Percentiles rank a stretch among this genome's conserved stretches.
These are phyloP conservation scores for Rhinichthys osculus DNA, from an alignment of 2,797 vertebrate species.

Conservation along the genomic window DNA sequence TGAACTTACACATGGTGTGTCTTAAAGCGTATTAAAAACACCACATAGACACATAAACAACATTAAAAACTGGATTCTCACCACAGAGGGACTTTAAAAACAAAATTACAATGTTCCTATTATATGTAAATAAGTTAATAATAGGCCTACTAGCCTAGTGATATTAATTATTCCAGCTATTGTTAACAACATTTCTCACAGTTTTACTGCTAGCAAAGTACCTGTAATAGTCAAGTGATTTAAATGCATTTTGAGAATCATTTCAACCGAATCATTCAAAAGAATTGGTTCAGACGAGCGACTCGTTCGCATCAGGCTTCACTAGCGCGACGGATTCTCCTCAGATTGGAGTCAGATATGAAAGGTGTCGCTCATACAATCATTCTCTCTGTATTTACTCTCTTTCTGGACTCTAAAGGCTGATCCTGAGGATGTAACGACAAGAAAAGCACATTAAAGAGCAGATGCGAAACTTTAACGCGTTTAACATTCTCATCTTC, in stretches of 20 bases:
- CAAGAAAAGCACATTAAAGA: neutral
- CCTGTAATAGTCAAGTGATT: no score
- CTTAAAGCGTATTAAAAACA: no score
- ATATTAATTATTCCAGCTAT: neutral
- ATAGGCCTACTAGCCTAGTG: no score
- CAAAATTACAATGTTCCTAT: no score
- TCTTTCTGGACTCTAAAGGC: neutral
- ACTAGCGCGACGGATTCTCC: neutral
- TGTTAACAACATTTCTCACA: neutral
- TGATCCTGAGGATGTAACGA: neutral
- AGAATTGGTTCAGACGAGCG: neutral
- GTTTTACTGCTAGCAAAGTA: neutral
- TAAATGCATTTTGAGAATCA: neutral
- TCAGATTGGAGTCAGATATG: neutral
- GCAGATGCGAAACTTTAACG: neutral
- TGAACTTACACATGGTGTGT: no score
- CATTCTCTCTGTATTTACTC: neutral
- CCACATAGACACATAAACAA: no score
- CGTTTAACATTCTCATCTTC: neutral
- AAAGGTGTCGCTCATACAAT: conserved; percentile 5
- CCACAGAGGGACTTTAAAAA: neutral
- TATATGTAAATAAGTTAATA: no score
- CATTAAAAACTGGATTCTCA: no score
- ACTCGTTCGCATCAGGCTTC: neutral
- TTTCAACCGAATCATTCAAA: neutral